Evolutionary conservation across 2,888 invertebrate genomes (phyloP).

Genomic region (Erebia aethiops): DNA sequence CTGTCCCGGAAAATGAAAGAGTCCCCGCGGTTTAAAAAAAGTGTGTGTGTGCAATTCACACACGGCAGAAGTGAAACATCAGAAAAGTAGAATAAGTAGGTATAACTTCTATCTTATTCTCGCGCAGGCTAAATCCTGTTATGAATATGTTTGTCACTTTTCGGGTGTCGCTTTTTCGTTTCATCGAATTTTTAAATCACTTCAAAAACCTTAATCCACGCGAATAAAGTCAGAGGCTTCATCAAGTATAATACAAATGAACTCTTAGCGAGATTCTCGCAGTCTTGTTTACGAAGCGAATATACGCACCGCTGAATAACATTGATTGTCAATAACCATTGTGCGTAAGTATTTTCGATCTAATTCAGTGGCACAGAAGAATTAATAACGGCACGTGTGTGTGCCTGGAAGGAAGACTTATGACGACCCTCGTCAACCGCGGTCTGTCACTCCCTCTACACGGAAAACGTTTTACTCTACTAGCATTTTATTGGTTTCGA

Average conservation of each 20-base stretch:
- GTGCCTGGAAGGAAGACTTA: constrained; percentile 67
- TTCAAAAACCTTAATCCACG: too few relatives aligned
- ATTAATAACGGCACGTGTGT: constrained; percentile 29
- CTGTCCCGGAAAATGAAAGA: neutral
- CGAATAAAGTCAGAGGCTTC: too few relatives aligned
- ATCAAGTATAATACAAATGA: neutral
- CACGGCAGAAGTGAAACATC: too few relatives aligned
- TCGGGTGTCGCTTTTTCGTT: too few relatives aligned
- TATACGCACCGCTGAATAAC: constrained; percentile 1
- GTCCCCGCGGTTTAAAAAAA: neutral
- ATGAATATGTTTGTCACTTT: too few relatives aligned
- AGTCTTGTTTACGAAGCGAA: constrained; percentile 3
- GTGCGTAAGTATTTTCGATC: constrained; percentile 9
- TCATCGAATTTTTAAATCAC: too few relatives aligned
- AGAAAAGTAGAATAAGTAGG: too few relatives aligned
- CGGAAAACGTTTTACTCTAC: constrained; percentile 74
- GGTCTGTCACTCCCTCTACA: constrained; percentile 63
- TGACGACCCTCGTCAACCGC: constrained; percentile 77
- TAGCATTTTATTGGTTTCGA: constrained; percentile 80
- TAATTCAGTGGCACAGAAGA: constrained; percentile 25
- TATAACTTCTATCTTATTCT: too few relatives aligned
- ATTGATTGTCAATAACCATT: constrained; percentile 11
- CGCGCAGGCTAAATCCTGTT: too few relatives aligned
- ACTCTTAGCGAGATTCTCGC: neutral
- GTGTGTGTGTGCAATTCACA: too few relatives aligned